Evolutionary conservation across 2,888 invertebrate genomes (phyloP).

Genomic region (Polyommatus iphigenia): DNA sequence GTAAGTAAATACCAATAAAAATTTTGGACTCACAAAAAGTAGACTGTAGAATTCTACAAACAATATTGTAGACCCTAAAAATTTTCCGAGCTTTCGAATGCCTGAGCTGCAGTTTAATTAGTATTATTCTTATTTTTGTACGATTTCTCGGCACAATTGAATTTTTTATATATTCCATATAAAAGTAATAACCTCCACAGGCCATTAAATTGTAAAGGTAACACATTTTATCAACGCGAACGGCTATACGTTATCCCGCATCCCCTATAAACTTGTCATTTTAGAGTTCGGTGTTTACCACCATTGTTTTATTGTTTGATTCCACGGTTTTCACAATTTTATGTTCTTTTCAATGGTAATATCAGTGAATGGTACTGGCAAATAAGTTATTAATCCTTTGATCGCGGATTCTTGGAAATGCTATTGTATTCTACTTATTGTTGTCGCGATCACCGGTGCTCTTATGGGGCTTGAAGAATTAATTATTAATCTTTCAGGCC

Average conservation of each 20-base stretch:
- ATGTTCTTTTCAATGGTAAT: not conserved
- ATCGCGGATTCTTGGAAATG: no score
- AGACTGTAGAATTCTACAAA: not conserved
- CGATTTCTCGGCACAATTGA: not conserved
- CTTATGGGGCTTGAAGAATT: no score
- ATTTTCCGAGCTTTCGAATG: not conserved
- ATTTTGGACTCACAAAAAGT: not conserved
- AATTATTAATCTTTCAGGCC: no score
- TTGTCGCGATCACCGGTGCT: no score
- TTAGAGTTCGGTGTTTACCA: not conserved
- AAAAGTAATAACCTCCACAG: slow-evolving; percentile 13
- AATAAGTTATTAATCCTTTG: not conserved
- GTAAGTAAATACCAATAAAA: not conserved
- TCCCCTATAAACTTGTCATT: slow-evolving; percentile 40
- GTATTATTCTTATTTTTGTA: not conserved
- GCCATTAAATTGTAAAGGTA: not conserved
- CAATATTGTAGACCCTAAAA: not conserved
- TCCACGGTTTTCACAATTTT: not conserved
- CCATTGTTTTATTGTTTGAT: not conserved
- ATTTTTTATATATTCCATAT: not conserved
- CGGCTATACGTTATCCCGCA: slow-evolving; percentile 46
- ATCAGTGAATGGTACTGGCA: not conserved
- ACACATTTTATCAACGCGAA: slow-evolving; percentile 24
- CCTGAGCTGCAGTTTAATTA: not conserved
- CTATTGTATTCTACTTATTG: no score